Evolutionary conservation across 2,888 invertebrate species (phyloP), one percentile per base, ranked within the genome.

Genomic region (Urechis unicinctus): DNA sequence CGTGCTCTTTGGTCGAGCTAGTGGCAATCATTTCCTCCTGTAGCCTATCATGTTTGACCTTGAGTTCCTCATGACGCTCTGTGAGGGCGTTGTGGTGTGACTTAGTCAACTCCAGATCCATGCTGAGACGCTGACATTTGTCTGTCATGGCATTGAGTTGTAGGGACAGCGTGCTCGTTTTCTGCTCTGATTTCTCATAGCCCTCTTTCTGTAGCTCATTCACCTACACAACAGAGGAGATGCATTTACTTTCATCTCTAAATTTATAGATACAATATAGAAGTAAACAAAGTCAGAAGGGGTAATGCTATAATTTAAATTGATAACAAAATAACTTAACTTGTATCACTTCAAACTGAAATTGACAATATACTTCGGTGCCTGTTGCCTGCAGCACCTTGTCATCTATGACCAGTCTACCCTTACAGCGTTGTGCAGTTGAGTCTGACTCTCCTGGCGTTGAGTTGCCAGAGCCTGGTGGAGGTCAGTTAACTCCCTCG

Each of bases 61-160:
- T 45, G n/a, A 58, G 50, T 28, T 47, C 66, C 26, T 67, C 67
- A 24, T 66, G 57, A 46, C 65, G 66, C 30, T 69, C 67, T 13
- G 57, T 60, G 17, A 66, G 58, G 52, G 55, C 52, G 6, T 51
- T 42, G 36, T 56, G 53, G 6, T 58, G 54, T 24, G 55, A 36
- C 31, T 58, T 60, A 36, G 53, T 50, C 13, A 60, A 44, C 52
- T 61, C 70, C 5, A 68, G 61, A 22, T 73, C 73, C 4, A 68
- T 53, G 3, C 62, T 64, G 3, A 66, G 58, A 50, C 61, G 61
- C 51, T 69, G 68, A 52, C 63, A 67, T 53, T 68, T 68, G 54
- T 72, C 71, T 3, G 71, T 70, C 28, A 68, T 56, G 9, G 66
- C 65, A 44, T 63, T 61, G n/a, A 73, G 63, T 59, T 73, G 72